A percentile compares a stretch with the other conserved stretches of the same genome.
These are phyloP conservation scores for Zootoca vivipara DNA, from an alignment of 2,113 vertebrate species.

Conservation along the genomic window DNA sequence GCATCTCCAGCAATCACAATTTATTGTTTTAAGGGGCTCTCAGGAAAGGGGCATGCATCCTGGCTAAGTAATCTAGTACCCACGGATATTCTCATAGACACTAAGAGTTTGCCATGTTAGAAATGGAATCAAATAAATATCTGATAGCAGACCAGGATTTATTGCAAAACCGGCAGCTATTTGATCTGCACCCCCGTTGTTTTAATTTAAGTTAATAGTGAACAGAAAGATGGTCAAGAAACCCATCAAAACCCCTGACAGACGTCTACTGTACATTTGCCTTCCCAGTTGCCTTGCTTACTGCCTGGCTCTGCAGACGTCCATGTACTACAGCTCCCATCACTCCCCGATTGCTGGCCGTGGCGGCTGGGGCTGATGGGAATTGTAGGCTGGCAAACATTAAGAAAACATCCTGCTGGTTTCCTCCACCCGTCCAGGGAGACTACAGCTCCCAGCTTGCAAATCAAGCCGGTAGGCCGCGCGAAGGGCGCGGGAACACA, in stretches of 20 bases:
- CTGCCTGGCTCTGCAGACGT: too few relatives aligned
- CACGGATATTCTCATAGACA: background rate
- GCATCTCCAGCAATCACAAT: background rate
- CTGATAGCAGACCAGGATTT: background rate
- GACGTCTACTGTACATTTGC: background rate
- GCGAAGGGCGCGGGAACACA: too few relatives aligned
- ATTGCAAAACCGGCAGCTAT: background rate
- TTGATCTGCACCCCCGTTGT: too few relatives aligned
- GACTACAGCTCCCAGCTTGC: conserved; percentile 21
- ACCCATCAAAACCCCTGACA: background rate
- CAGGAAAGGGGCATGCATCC: background rate
- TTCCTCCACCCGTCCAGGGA: background rate
- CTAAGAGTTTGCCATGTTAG: background rate
- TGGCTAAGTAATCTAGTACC: background rate
- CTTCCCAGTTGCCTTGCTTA: background rate
- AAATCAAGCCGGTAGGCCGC: too few relatives aligned
- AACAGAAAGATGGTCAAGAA: background rate
- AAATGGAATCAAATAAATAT: too few relatives aligned
- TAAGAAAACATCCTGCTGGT: too few relatives aligned
- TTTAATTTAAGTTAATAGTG: too few relatives aligned
- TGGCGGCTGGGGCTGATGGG: background rate
- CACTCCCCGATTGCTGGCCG: too few relatives aligned
- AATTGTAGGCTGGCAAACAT: background rate
- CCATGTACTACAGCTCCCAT: too few relatives aligned
- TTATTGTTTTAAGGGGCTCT: background rate